Conservation (phyloP, 1,140 invertebrate species). For the Eciton burchellii region DNA sequence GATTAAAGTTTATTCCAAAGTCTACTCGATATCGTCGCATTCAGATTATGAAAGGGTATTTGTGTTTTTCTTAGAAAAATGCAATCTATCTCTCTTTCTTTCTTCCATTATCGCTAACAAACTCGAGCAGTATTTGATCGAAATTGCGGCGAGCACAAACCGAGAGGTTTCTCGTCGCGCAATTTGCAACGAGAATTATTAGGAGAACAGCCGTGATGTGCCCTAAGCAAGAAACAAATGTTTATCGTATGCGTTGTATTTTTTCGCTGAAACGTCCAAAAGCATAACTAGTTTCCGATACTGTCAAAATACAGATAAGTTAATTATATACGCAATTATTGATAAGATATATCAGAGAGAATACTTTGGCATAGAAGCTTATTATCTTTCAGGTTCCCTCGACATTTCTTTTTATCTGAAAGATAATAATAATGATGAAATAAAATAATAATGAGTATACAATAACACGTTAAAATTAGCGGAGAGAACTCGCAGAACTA, state of each 20-base stretch:
- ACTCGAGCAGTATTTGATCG: background rate
- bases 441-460: background rate
- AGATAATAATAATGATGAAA: background rate
- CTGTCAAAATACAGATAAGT: slow-evolving; percentile 2
- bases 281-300: background rate
- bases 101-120: background rate
- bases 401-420: background rate
- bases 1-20: background rate
- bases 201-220: background rate
- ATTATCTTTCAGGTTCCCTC: background rate
- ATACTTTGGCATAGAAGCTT: background rate
- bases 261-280: background rate
- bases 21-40: background rate
- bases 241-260: background rate
- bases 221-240: background rate
- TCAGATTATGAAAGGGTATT: background rate
- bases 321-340: slow-evolving; percentile 7
- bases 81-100: background rate
- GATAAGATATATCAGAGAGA: slow-evolving; percentile 14
- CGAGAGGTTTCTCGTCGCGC: background rate
- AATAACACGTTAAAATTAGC: background rate
- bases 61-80: background rate
- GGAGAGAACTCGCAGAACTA: background rate
- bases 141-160: background rate
- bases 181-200: background rate